These are phyloP conservation scores for Enteromius afrohamiltoni DNA, from an alignment of 2,797 vertebrate genomes.

Conservation along the genomic window DNA sequence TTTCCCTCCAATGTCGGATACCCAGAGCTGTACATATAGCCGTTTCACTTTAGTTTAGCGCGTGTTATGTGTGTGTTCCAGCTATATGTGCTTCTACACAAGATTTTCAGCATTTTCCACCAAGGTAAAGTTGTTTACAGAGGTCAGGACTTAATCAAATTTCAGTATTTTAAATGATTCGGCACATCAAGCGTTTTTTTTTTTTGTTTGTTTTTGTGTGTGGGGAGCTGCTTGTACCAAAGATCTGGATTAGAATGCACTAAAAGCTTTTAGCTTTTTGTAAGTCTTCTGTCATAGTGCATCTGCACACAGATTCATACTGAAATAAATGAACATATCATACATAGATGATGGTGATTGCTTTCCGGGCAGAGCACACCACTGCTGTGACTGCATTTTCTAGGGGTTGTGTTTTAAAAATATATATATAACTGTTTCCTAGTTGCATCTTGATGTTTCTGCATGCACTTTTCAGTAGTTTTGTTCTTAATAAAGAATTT, in stretches of 20 bases:
- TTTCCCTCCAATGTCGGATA: slow-evolving; percentile 76
- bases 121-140: slow-evolving; percentile 60
- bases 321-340: slow-evolving; percentile 70
- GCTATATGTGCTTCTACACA: slow-evolving; percentile 48
- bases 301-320: slow-evolving; percentile 67
- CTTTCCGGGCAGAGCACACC: slow-evolving; percentile 54
- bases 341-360: slow-evolving; percentile 57
- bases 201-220: slow-evolving; percentile 69
- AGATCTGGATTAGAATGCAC: slow-evolving; percentile 75
- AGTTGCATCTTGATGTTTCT: slow-evolving; percentile 70
- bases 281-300: slow-evolving; percentile 63
- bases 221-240: slow-evolving; percentile 80
- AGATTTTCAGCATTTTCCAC: slow-evolving; percentile 51
- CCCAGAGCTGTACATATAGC: slow-evolving; percentile 80
- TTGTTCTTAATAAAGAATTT: slow-evolving; percentile 66
- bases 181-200: slow-evolving; percentile 66
- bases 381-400: slow-evolving; percentile 60
- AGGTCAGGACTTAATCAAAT: slow-evolving; percentile 54
- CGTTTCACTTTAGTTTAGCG: slow-evolving; percentile 69
- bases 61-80: slow-evolving; percentile 54
- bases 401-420: slow-evolving; percentile 59
- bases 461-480: slow-evolving; percentile 75
- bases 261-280: slow-evolving; percentile 71
- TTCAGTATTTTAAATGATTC: slow-evolving; percentile 49
- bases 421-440: slow-evolving; percentile 58